Evolutionary conservation across 2,797 vertebrate species (phyloP), one percentile per base, ranked within the genome.

Genomic region (Gobionotothen gibberifrons): DNA sequence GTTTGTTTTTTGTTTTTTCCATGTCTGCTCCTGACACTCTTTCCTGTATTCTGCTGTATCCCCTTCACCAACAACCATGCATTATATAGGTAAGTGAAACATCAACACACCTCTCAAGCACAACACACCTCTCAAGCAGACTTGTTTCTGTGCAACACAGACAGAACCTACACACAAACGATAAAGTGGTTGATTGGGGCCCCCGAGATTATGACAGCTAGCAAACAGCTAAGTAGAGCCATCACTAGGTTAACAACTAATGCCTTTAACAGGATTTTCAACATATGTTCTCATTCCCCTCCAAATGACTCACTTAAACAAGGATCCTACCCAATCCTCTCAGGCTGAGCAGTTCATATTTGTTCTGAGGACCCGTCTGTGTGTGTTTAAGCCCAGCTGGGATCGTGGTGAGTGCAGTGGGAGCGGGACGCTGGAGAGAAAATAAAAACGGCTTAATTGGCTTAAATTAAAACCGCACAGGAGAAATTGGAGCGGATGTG

Each of bases 381-480:
- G 89, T 94, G 92, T 93, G 89, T 91, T 95, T 91, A 93, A 93
- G 83, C 70, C 88, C 93, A 92, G 90, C 89, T 92, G 91, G 92
- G 91, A 92, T 88, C 72, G 74, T 81, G 82, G 74, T 74, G 76
- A 90, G 82, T 81, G 74, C 58, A 62, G 74, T 14, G 60, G 47
- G 74, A 85, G 68, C 53, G 51, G 55, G 76, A 76, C 3, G 29
- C 81, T 66, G 66, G 81, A 72, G 63, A 86, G 79, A 80, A 90
- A 89, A 92, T 85, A 88, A 90, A 87, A 86, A 86, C 75, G 22
- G 79, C 87, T 78, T 93, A 93, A 93, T 93, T 94, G 91, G 85
- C 74, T 91, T 86, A 91, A 91, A 93, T 91, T 91, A 82, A 90
- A 91, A 80, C 44, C 9, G 75, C 81, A 72, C 44, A 43, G 72